Percentiles rank a stretch among this genome's conserved stretches.
Evolutionary conservation across 2,113 vertebrate species (phyloP).

Genomic region (Sebastes fasciatus): DNA sequence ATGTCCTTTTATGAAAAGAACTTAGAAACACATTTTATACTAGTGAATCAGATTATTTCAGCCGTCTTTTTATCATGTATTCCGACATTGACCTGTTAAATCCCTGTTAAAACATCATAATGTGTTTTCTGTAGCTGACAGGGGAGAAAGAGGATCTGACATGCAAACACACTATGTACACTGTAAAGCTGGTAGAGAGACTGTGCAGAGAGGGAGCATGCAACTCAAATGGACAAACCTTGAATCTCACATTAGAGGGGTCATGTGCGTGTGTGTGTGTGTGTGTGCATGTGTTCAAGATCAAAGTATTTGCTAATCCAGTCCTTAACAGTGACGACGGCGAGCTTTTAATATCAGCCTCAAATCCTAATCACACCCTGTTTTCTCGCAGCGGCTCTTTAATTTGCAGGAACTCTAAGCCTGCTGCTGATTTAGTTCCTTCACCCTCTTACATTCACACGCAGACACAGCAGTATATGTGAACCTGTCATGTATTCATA

Average conservation of each 20-base stretch:
- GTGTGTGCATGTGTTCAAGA: not conserved
- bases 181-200: constrained; percentile 14
- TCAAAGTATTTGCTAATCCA: constrained; percentile 56
- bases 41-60: constrained; percentile 35
- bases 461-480: not conserved
- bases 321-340: constrained; percentile 46
- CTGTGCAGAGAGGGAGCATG: constrained; percentile 76
- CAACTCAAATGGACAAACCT: constrained; percentile 73
- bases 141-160: not conserved
- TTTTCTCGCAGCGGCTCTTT: constrained; percentile 39
- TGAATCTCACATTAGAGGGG: constrained; percentile 14
- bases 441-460: not conserved
- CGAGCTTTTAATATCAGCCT: constrained; percentile 60
- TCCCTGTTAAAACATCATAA: not conserved
- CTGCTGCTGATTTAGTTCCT: constrained; percentile 40
- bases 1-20: constrained; percentile 34
- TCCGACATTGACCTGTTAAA: constrained; percentile 4
- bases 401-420: constrained; percentile 45
- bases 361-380: constrained; percentile 40
- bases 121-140: constrained; percentile 34
- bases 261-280: not conserved
- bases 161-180: constrained; percentile 1
- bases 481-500: not conserved
- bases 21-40: constrained; percentile 56
- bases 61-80: not conserved